phyloP scores from a whole-genome alignment of 1,140 invertebrate genomes.

The Hylyphantes graminicola region DNA sequence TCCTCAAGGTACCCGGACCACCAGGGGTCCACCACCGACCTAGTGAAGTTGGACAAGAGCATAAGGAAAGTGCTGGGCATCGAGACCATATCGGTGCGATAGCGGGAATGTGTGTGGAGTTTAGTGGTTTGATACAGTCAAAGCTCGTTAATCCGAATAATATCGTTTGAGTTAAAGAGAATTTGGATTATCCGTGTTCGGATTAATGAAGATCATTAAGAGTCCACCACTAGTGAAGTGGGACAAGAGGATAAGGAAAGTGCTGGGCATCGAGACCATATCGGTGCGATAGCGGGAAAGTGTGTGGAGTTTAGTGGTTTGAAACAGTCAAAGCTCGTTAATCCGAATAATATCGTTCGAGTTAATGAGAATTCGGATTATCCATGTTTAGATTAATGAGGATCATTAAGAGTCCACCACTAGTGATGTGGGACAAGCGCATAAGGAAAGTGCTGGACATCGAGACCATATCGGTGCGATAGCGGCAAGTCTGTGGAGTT shows the following conservation, averaged over 20 bases:
- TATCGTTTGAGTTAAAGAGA: not conserved
- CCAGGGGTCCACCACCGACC: slow-evolving; percentile 29
- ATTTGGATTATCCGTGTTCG: not conserved
- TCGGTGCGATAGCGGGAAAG: slow-evolving; percentile 46
- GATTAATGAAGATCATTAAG: not conserved
- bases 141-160: not conserved
- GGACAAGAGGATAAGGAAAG: slow-evolving; percentile 58
- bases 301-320: not conserved
- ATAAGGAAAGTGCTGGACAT: slow-evolving; percentile 61
- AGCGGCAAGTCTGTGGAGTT: not conserved
- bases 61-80: slow-evolving; percentile 61
- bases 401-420: slow-evolving; percentile 1
- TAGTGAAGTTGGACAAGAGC: slow-evolving; percentile 57
- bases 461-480: slow-evolving; percentile 60
- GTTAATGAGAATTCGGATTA: not conserved
- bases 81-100: slow-evolving; percentile 60
- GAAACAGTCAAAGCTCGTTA: not conserved
- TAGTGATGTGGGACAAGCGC: slow-evolving; percentile 58
- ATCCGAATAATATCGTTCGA: not conserved
- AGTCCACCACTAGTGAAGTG: slow-evolving; percentile 24
- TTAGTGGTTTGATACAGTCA: not conserved
- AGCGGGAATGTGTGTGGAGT: not conserved
- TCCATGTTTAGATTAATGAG: too few species aligned
- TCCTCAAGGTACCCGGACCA: slow-evolving; percentile 22
- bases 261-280: slow-evolving; percentile 62